Conservation (phyloP, 2,797 vertebrate species). For the Aythya fuligula region DNA sequence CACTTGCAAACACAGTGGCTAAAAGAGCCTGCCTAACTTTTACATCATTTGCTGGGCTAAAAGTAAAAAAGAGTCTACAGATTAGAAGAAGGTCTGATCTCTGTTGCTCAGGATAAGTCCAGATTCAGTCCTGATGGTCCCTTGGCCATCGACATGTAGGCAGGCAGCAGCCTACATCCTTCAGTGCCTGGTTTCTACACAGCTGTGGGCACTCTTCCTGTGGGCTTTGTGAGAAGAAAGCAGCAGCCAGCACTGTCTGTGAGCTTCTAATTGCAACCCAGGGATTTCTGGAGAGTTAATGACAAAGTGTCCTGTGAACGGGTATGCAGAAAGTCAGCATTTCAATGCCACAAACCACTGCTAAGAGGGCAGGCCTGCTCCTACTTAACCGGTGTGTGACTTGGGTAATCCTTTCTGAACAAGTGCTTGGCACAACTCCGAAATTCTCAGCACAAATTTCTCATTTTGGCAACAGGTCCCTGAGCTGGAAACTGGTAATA, state of each 20-base stretch:
- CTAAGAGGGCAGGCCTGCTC: not conserved
- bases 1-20: not conserved
- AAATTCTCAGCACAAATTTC: not conserved
- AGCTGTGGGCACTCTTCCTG: fast-evolving
- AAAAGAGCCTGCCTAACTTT: not conserved
- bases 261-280: not conserved
- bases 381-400: not conserved
- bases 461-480: not conserved
- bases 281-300: not conserved
- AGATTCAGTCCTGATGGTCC: not conserved
- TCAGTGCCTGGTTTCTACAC: not conserved
- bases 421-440: not conserved
- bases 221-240: not conserved
- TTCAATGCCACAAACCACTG: not conserved
- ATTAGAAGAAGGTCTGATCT: not conserved
- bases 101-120: not conserved
- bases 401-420: not conserved
- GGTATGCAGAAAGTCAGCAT: not conserved
- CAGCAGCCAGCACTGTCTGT: not conserved
- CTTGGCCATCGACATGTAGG: not conserved
- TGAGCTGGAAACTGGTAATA: not conserved
- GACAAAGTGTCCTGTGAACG: not conserved
- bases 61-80: not conserved
- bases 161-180: not conserved
- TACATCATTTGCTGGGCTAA: not conserved